Percentiles rank a stretch among this genome's conserved stretches.
phyloP scores from a whole-genome alignment of 2,797 vertebrate species.

The Apodemus agrarius region DNA sequence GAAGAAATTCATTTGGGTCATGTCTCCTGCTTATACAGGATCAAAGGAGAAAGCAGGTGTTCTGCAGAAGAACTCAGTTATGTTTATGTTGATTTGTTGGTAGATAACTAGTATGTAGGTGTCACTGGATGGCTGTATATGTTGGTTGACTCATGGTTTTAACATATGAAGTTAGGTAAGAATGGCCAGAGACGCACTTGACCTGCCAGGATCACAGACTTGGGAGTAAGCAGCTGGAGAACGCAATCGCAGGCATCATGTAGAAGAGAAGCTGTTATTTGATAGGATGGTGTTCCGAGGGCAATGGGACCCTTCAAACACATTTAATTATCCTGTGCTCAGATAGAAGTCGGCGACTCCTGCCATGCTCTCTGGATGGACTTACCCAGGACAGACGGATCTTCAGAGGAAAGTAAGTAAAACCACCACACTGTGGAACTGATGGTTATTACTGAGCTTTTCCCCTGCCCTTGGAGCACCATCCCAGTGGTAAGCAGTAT shows the following conservation, averaged over 20 bases:
- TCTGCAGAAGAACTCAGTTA: not conserved
- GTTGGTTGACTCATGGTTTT: not conserved
- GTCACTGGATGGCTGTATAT: not conserved
- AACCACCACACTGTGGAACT: not conserved
- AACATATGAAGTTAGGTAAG: not conserved
- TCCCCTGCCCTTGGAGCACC: not conserved
- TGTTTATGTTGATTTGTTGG: not conserved
- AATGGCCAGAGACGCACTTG: not conserved
- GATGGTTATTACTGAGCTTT: not conserved
- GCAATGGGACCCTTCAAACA: not conserved
- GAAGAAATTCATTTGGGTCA: conserved; percentile 11
- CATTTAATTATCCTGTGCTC: not conserved
- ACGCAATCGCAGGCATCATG: not conserved
- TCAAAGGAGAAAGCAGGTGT: conserved; percentile 16
- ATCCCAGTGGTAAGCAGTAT: conserved; percentile 79
- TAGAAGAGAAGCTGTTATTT: conserved; percentile 23
- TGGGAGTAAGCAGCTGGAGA: conserved; percentile 6
- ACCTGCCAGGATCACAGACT: not conserved
- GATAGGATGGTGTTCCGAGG: not conserved
- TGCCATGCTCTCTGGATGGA: not conserved
- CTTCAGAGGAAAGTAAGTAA: conserved; percentile 36
- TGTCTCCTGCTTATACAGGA: not conserved
- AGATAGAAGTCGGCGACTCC: not conserved
- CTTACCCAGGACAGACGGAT: not conserved
- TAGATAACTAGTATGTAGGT: not conserved